Evolutionary conservation across 2,113 vertebrate species (phyloP).

Genomic region (Thunnus maccoyii): DNA sequence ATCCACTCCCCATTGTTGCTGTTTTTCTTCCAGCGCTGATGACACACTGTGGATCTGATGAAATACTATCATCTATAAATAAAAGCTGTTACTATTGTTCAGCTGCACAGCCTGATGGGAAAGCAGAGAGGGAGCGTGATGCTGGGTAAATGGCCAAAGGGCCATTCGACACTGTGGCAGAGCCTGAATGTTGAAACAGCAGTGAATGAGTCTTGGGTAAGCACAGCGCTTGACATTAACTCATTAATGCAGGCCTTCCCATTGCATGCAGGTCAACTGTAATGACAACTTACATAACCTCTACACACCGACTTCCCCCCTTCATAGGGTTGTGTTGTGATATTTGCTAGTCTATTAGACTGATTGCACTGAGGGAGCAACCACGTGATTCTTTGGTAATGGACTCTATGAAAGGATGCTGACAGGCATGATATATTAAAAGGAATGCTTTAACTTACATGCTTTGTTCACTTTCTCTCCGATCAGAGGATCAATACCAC

Average conservation of each 20-base stretch:
- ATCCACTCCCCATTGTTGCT: constrained; percentile 1
- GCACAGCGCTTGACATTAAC: constrained; percentile 46
- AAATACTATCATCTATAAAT: constrained; percentile 63
- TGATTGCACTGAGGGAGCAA: neutral
- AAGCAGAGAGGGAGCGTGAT: constrained; percentile 20
- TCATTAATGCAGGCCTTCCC: constrained; percentile 41
- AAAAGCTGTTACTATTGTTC: constrained; percentile 44
- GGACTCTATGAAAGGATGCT: neutral
- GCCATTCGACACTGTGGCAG: constrained; percentile 20
- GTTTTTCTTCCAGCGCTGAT: constrained; percentile 33
- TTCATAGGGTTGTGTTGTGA: neutral
- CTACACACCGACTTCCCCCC: constrained; percentile 15
- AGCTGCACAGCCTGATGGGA: constrained; percentile 36
- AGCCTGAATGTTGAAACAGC: constrained; percentile 33
- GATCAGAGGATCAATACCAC: too few relatives aligned
- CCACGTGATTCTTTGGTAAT: neutral
- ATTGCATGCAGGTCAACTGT: constrained; percentile 52
- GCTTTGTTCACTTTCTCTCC: too few relatives aligned
- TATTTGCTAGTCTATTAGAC: neutral
- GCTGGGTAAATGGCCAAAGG: constrained; percentile 54
- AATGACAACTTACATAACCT: constrained; percentile 62
- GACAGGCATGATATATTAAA: neutral
- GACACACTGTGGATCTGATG: constrained; percentile 42
- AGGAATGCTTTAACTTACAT: too few relatives aligned
- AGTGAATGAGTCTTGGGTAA: constrained; percentile 23